A percentile compares a stretch with the other conserved stretches of the same genome.
phyloP scores from a whole-genome alignment of 2,888 invertebrate genomes.

The Bombylius major region DNA sequence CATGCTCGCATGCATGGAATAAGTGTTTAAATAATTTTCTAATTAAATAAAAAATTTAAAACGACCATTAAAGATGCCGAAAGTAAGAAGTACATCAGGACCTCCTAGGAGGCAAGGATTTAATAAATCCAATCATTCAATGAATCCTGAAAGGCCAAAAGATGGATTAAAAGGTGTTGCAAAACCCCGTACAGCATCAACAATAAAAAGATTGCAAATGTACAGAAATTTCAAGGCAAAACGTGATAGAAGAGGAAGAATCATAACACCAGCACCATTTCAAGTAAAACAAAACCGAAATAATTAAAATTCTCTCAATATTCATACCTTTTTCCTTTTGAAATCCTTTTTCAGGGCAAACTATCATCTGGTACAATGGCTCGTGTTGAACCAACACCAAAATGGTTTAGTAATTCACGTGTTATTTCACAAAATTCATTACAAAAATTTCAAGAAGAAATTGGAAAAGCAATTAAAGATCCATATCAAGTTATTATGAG shows the following conservation, averaged over 20 bases:
- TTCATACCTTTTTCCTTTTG: too few relatives aligned
- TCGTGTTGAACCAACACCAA: conserved; percentile 92
- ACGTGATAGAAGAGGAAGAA: conserved; percentile 78
- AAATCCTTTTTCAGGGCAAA: conserved; percentile 43
- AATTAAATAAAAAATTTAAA: neutral
- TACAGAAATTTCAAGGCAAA: conserved; percentile 96
- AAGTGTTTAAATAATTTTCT: neutral
- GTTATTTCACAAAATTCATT: conserved; percentile 86
- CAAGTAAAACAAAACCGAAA: conserved; percentile 53
- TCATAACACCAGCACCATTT: conserved; percentile 88
- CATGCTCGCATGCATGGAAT: too few relatives aligned
- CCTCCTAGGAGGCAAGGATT: conserved; percentile 73
- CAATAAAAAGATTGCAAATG: conserved; percentile 95
- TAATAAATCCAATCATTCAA: conserved; percentile 78
- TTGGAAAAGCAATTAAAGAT: conserved; percentile 87
- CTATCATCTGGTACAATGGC: conserved; percentile 81
- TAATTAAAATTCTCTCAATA: neutral
- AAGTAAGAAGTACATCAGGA: conserved; percentile 57
- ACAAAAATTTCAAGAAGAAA: conserved; percentile 85
- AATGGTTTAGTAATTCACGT: conserved; percentile 98
- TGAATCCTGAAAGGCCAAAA: conserved; percentile 82
- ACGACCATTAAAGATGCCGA: conserved; percentile 48
- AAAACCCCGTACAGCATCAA: conserved; percentile 75
- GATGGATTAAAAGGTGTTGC: conserved; percentile 74
- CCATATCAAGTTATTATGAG: conserved; percentile 97